Evolutionary conservation across 23 tunicate species (phyloP).

Genomic region (Diplosoma virens): DNA sequence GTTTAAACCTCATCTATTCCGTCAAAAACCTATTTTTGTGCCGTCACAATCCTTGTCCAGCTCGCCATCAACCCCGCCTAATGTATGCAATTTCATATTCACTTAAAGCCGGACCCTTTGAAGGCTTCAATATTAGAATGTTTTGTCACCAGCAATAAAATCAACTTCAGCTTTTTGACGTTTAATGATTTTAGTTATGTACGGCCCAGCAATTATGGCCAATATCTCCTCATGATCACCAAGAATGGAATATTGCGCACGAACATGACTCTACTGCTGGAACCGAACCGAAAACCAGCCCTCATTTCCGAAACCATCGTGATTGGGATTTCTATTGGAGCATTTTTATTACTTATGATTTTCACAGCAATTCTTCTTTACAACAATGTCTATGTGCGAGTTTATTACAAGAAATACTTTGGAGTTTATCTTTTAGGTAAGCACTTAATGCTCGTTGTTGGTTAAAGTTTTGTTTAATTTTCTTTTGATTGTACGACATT

Average conservation of each 20-base stretch:
- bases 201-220: too few species aligned
- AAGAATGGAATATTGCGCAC: background rate
- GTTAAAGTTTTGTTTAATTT: background rate
- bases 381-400: background rate
- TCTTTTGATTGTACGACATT: too few species aligned
- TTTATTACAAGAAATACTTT: background rate
- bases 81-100: too few species aligned
- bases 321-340: conserved; percentile 1
- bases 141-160: too few species aligned
- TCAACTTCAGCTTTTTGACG: too few species aligned
- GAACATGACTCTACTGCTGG: background rate
- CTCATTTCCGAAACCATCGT: background rate
- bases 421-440: conserved; percentile 1
- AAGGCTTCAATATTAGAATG: too few species aligned
- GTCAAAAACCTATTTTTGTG: too few species aligned
- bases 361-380: background rate
- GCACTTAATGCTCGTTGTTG: background rate
- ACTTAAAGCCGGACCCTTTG: too few species aligned
- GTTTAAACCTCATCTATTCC: too few species aligned
- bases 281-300: background rate
- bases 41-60: too few species aligned
- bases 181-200: too few species aligned
- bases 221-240: background rate
- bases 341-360: background rate
- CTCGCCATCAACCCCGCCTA: too few species aligned